Percentiles rank a stretch among this genome's conserved stretches.
Evolutionary conservation across 2,113 vertebrate genomes (phyloP).

Genomic region (Acrocephalus kingi): DNA sequence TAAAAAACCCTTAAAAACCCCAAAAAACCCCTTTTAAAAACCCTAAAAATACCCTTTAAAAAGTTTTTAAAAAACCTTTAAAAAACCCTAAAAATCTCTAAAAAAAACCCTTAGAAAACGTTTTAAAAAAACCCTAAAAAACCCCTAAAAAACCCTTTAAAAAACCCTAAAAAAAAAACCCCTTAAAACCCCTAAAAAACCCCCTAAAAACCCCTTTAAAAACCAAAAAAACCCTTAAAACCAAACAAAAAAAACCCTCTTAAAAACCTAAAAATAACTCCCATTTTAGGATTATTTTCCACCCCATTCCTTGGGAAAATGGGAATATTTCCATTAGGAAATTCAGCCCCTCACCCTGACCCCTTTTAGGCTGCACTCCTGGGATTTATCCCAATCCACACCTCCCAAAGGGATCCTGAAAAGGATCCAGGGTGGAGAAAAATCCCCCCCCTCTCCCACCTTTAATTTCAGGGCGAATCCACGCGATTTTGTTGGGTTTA

Average conservation of each 20-base stretch:
- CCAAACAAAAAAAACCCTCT: too few relatives aligned
- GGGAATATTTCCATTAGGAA: background rate
- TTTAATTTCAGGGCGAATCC: background rate
- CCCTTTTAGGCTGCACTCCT: fast-evolving
- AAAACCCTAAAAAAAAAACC: too few relatives aligned
- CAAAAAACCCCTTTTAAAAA: background rate
- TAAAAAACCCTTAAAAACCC: too few relatives aligned
- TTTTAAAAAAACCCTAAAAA: too few relatives aligned
- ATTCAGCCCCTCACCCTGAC: background rate
- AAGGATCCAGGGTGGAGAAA: background rate
- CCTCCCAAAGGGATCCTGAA: background rate
- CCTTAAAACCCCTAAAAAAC: background rate
- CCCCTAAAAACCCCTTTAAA: too few relatives aligned
- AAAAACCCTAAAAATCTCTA: too few relatives aligned
- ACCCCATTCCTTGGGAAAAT: fast-evolving
- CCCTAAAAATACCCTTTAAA: too few relatives aligned
- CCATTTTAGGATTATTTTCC: background rate
- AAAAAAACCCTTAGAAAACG: too few relatives aligned
- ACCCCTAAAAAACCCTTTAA: too few relatives aligned
- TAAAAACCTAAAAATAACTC: background rate
- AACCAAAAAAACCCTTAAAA: too few relatives aligned
- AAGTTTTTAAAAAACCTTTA: too few relatives aligned
- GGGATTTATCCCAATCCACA: fast-evolving
- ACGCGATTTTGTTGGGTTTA: background rate
- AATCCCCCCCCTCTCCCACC: background rate